Conservation (phyloP, 1,140 invertebrate genomes). For the Wasmannia auropunctata region DNA sequence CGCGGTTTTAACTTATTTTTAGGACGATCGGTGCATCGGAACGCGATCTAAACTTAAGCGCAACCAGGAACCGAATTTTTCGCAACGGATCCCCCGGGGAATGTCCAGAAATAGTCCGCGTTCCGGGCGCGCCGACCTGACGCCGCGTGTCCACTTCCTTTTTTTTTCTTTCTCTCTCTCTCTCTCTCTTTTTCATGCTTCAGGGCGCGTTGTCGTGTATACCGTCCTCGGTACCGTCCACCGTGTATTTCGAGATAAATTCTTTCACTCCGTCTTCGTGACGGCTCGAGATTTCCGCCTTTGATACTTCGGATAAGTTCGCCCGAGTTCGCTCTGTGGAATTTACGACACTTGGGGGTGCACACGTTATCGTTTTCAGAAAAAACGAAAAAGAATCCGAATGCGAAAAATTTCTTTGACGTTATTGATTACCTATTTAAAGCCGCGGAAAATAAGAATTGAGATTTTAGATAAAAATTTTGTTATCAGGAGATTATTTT, state of each 20-base stretch:
- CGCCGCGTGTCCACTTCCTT: constrained; percentile 33
- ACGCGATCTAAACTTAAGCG: constrained; percentile 1
- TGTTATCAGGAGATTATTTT: neutral
- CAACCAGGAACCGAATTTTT: constrained; percentile 60
- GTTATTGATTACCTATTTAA: neutral
- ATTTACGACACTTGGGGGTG: neutral
- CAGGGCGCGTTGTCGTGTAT: constrained; percentile 39
- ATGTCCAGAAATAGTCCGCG: constrained; percentile 68
- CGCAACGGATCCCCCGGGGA: constrained; percentile 18
- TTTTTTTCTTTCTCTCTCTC: no score
- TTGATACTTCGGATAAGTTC: neutral
- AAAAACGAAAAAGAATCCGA: no score
- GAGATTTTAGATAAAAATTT: neutral
- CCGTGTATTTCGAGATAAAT: constrained; percentile 13
- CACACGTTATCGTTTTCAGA: neutral
- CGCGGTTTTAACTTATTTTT: neutral
- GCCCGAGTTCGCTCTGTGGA: neutral
- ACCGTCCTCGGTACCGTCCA: constrained; percentile 16
- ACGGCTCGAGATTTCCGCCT: neutral
- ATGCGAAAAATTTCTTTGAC: neutral
- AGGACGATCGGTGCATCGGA: neutral
- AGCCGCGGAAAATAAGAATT: neutral
- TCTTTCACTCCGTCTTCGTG: neutral
- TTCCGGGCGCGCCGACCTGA: constrained; percentile 48
- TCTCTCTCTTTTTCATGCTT: constrained; percentile 10